Evolutionary conservation across 2,113 vertebrate genomes (phyloP).

Genomic region (Hippopotamus amphibius): DNA sequence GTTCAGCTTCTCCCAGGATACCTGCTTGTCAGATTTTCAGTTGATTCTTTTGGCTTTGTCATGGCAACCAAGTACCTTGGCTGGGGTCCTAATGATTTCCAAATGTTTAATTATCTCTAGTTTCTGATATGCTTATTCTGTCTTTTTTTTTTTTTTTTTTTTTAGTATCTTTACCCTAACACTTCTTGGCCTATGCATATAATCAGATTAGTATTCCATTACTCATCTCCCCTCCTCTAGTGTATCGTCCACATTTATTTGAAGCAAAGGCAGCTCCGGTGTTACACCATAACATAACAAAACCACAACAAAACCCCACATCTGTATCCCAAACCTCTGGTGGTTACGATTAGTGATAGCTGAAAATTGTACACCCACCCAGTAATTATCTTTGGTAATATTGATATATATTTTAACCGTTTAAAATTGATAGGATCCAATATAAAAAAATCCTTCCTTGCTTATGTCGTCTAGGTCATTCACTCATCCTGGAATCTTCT

Average conservation of each 20-base stretch:
- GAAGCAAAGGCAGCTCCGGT: not conserved
- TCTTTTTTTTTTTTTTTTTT: not conserved
- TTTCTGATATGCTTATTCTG: not conserved
- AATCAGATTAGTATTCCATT: not conserved
- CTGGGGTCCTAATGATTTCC: not conserved
- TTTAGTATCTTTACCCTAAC: not conserved
- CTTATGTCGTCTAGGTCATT: not conserved
- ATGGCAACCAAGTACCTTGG: not conserved
- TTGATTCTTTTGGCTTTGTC: slow-evolving; percentile 33
- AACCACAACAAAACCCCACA: not conserved
- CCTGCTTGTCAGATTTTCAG: not conserved
- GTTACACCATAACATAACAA: not conserved
- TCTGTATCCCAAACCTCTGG: not conserved
- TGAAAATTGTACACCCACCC: not conserved
- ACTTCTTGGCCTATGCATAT: not conserved
- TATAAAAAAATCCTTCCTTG: not conserved
- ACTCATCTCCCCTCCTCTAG: not conserved
- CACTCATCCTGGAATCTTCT: not conserved
- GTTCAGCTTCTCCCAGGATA: not conserved
- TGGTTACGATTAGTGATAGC: not conserved
- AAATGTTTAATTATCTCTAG: slow-evolving; percentile 15
- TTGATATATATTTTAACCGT: not conserved
- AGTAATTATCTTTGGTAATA: not conserved
- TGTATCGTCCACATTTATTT: not conserved
- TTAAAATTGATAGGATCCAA: not conserved